Percentiles rank a stretch among this genome's conserved stretches.
Conservation (phyloP, 2,888 invertebrate genomes). For the Atrina japonica region DNA sequence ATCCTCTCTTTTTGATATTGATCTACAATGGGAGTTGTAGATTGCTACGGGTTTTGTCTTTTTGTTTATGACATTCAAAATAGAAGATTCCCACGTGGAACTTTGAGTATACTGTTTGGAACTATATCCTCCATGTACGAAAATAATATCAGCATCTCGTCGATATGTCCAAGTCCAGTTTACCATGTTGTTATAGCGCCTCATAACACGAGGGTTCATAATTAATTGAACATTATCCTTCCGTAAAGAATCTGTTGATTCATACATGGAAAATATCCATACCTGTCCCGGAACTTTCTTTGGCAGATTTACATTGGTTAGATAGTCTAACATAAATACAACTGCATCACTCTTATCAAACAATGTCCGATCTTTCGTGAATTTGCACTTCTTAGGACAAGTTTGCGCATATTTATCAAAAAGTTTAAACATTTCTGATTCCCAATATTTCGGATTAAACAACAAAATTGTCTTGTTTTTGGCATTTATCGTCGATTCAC, state of each 20-base stretch:
- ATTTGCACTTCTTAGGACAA: conserved; percentile 6
- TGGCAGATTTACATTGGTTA: not conserved
- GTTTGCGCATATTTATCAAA: conserved; percentile 6
- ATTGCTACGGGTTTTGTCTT: conserved; percentile 21
- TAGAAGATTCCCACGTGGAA: no score
- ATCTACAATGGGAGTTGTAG: conserved; percentile 48
- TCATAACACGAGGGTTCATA: not conserved
- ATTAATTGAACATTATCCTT: not conserved
- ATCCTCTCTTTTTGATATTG: conserved; percentile 44
- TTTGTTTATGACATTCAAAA: conserved; percentile 11
- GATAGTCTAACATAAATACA: conserved; percentile 10
- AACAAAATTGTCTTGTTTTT: no score
- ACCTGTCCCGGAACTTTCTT: conserved; percentile 3
- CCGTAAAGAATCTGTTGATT: conserved; percentile 17
- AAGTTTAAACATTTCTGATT: not conserved
- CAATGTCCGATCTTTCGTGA: not conserved
- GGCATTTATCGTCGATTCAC: no score
- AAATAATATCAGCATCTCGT: conserved; percentile 49
- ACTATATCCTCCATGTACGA: conserved; percentile 39
- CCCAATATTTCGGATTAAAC: conserved; percentile 23
- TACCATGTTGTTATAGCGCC: conserved; percentile 5
- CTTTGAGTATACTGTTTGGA: no score
- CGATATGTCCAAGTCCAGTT: conserved; percentile 56
- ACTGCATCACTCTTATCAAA: conserved; percentile 27
- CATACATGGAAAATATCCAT: conserved; percentile 28